Evolutionary conservation across 30 jellyfish, hydroid and myxozoan species (phyloP), one percentile per base, ranked within the genome.

Genomic region (Mastigias papua): DNA sequence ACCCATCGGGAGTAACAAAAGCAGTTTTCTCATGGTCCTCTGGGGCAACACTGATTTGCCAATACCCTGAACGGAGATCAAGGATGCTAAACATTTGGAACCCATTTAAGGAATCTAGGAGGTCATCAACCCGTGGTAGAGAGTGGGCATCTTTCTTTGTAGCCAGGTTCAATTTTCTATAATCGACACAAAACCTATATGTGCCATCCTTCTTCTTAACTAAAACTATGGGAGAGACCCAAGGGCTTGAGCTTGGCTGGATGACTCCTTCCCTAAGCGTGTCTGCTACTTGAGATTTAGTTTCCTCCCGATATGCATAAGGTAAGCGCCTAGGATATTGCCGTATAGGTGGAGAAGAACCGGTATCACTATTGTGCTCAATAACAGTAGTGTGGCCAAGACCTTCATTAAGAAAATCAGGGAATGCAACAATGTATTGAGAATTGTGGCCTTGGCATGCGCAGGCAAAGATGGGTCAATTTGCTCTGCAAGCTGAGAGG

Each of bases 121-220:
- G n/a, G n/a, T n/a, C n/a, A n/a, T n/a, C n/a, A n/a, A n/a, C n/a
- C n/a, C n/a, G n/a, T 46, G 92, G 97, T 5, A 88, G 64, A 32
- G 95, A 95, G 75, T 64, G 88, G 3, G 83, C 71, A 35, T 88
- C 93, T 51, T 68, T 88, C 42, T 63, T 69, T 1, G 97, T 88
- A 37, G 17, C 95, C 26, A 13, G n/a, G n/a, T n/a, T n/a, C n/a
- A n/a, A n/a, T n/a, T n/a, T n/a, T n/a, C n/a, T n/a, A n/a, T n/a
- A n/a, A n/a, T n/a, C n/a, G n/a, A n/a, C n/a, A n/a, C n/a, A n/a
- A n/a, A n/a, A n/a, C n/a, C n/a, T n/a, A n/a, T 50, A 77, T 23
- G 34, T 50, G 7, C 86, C 76, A 75, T 58, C 80, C 78, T 78
- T 78, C 62, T 78, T 78, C 78, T 60, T 50, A 35, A 57, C 89